phyloP scores from a whole-genome alignment of 2,888 invertebrate genomes.

The Apamea epomidion region DNA sequence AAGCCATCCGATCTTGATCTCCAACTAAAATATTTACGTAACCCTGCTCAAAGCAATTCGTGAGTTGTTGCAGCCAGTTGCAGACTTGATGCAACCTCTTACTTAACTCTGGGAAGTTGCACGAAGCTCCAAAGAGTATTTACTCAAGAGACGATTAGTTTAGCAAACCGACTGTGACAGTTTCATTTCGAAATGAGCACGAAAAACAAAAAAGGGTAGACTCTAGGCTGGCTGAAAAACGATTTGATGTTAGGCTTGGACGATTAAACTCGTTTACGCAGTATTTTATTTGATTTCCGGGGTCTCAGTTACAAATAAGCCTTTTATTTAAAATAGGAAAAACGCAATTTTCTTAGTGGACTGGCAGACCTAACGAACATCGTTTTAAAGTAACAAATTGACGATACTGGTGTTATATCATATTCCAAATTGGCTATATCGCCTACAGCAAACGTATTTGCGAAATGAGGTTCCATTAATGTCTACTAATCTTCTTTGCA shows the following conservation, averaged over 20 bases:
- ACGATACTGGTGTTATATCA: slow-evolving; percentile 22
- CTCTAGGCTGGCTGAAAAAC: slow-evolving; percentile 27
- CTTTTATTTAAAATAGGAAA: not conserved
- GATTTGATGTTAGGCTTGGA: slow-evolving; percentile 7
- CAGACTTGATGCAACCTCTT: slow-evolving; percentile 61
- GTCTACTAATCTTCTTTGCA: not conserved
- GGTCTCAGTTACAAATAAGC: slow-evolving; percentile 1
- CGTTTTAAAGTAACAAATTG: not conserved
- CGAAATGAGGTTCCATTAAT: not conserved
- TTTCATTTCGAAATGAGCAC: slow-evolving; percentile 44
- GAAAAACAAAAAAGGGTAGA: slow-evolving; percentile 18
- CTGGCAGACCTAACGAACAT: not conserved
- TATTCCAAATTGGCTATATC: not conserved
- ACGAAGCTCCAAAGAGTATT: slow-evolving; percentile 50
- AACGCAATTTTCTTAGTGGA: not conserved
- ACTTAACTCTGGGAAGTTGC: slow-evolving; percentile 51
- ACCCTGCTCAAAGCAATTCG: slow-evolving; percentile 36
- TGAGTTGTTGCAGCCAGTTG: slow-evolving; percentile 47
- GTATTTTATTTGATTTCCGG: slow-evolving; percentile 6
- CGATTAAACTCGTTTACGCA: not conserved
- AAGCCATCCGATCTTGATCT: slow-evolving; percentile 65
- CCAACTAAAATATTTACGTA: slow-evolving; percentile 48
- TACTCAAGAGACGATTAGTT: slow-evolving; percentile 47
- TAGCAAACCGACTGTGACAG: slow-evolving; percentile 43
- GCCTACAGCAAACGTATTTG: not conserved